A percentile compares a stretch with the other conserved stretches of the same genome.
These are phyloP conservation scores for Plectropomus leopardus DNA, from an alignment of 2,113 vertebrate species.

Conservation along the genomic window DNA sequence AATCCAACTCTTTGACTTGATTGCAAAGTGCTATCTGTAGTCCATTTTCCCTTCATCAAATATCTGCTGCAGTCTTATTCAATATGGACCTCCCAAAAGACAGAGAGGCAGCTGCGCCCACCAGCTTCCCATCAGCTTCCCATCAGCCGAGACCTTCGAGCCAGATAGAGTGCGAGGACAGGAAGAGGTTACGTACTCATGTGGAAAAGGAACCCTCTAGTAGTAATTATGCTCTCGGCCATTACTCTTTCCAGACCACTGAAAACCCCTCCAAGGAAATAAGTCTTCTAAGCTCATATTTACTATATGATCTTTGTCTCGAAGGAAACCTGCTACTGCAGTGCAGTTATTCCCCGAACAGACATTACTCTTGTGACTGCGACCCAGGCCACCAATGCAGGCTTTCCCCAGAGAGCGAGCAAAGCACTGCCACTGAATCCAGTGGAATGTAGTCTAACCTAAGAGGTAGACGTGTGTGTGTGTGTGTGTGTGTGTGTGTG, in stretches of 20 bases:
- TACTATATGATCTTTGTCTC: conserved; percentile 60
- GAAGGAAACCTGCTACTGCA: conserved; percentile 42
- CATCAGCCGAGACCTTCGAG: conserved; percentile 41
- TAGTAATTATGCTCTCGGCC: conserved; percentile 65
- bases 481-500: conserved; percentile 4
- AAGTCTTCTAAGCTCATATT: conserved; percentile 60
- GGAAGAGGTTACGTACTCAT: conserved; percentile 48
- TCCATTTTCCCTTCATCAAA: conserved; percentile 4
- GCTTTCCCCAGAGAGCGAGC: conserved; percentile 46
- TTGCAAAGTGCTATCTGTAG: conserved; percentile 4
- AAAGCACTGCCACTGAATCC: conserved; percentile 23
- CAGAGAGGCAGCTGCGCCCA: conserved; percentile 31
- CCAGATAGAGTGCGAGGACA: conserved; percentile 14
- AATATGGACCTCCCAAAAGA: conserved; percentile 28
- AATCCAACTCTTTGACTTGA: conserved; percentile 10
- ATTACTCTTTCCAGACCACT: conserved; percentile 69
- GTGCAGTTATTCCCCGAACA: conserved; percentile 34
- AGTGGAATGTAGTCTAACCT: conserved; percentile 50
- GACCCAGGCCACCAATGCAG: conserved; percentile 46
- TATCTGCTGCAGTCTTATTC: conserved; percentile 31
- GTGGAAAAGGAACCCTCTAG: conserved; percentile 66
- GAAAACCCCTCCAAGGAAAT: conserved; percentile 51
- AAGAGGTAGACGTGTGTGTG: conserved; percentile 12
- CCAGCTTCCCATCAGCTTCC: conserved; percentile 5
- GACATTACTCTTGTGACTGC: conserved; percentile 57